phyloP scores from a whole-genome alignment of 2,113 vertebrate species.

The Notothenia coriiceps region DNA sequence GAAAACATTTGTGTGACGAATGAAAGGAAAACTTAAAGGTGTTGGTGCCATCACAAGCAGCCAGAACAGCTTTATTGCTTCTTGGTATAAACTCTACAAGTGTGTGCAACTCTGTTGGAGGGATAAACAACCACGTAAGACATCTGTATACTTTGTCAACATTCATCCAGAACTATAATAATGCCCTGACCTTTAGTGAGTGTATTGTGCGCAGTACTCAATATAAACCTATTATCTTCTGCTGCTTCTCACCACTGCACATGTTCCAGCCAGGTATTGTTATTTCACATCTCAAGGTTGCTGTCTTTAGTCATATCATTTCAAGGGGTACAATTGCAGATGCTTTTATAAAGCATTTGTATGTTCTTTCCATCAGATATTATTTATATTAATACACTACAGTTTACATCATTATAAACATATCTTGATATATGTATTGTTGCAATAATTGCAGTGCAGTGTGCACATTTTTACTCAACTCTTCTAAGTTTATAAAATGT shows the following conservation, averaged over 20 bases:
- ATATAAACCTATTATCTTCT: neutral
- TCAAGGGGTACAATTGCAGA: neutral
- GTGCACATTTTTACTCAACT: too few species aligned
- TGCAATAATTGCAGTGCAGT: too few species aligned
- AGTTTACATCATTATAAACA: too few species aligned
- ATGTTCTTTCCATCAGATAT: neutral
- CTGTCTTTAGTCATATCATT: neutral
- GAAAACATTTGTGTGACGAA: constrained; percentile 22
- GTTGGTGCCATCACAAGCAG: neutral
- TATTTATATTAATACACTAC: too few species aligned
- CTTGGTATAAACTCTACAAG: neutral
- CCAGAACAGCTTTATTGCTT: neutral
- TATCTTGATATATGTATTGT: too few species aligned
- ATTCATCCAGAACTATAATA: neutral
- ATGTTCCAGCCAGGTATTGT: neutral
- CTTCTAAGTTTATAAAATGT: too few species aligned
- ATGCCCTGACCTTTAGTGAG: neutral
- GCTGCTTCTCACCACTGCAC: neutral
- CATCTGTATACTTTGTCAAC: neutral
- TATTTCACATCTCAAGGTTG: neutral
- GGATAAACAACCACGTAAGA: neutral
- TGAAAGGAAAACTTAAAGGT: neutral
- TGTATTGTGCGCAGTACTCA: too few species aligned
- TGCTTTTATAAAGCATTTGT: neutral
- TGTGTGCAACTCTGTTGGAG: neutral